A percentile compares a stretch with the other conserved stretches of the same genome.
Evolutionary conservation across 2,113 vertebrate species (phyloP).

Genomic region (Herpetotheres cachinnans): DNA sequence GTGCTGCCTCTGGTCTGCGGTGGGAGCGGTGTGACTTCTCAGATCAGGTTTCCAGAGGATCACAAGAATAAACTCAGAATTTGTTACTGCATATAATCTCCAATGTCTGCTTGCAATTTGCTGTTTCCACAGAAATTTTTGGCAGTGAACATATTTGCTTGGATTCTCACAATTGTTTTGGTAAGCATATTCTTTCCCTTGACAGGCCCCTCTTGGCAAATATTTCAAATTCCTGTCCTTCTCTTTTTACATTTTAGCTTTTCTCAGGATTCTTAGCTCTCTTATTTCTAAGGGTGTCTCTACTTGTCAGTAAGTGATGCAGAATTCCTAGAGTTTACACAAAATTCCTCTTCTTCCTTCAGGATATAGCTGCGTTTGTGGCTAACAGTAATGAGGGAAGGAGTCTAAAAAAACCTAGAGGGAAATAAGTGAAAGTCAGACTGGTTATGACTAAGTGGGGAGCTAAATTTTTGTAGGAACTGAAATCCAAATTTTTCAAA

Average conservation of each 20-base stretch:
- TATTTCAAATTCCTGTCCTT: conserved; percentile 33
- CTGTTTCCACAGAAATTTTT: conserved; percentile 30
- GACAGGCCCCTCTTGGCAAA: conserved; percentile 48
- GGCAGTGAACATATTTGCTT: conserved; percentile 33
- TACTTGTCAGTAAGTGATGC: not conserved
- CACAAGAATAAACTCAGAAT: not conserved
- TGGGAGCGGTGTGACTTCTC: not conserved
- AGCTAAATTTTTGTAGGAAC: not conserved
- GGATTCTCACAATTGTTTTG: conserved; percentile 46
- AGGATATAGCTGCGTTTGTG: not conserved
- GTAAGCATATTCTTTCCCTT: conserved; percentile 30
- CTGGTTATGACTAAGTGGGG: not conserved
- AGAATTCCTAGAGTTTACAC: not conserved
- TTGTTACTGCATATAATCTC: not conserved
- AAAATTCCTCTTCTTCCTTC: not conserved
- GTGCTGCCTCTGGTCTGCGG: not conserved
- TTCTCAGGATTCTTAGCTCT: not conserved
- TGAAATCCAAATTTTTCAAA: not conserved
- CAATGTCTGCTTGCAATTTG: conserved; percentile 2
- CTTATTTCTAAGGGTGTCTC: not conserved
- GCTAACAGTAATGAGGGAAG: not conserved
- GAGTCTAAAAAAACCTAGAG: not conserved
- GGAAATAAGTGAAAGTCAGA: not conserved
- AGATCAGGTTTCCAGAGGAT: not conserved
- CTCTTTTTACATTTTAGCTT: not conserved